Conservation (phyloP, 1,140 invertebrate species). For the Diplogasteroides magnus region DNA sequence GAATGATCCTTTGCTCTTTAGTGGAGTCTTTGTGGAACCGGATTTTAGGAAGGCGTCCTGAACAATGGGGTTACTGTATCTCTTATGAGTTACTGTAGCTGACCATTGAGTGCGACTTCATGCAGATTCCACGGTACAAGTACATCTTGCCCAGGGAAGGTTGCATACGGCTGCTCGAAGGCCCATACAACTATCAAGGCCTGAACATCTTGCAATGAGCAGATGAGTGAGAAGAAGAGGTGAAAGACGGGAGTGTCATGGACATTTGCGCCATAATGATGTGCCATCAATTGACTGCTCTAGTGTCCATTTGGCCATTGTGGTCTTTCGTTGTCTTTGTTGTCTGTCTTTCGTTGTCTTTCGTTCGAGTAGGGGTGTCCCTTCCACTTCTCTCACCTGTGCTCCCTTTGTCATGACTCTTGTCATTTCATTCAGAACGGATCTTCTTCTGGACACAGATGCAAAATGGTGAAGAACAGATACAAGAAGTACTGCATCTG, state of each 20-base stretch:
- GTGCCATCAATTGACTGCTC: too few relatives aligned
- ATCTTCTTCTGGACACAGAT: slow-evolving; percentile 17
- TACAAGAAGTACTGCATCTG: slow-evolving; percentile 26
- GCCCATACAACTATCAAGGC: slow-evolving; percentile 32
- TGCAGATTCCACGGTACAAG: slow-evolving; percentile 35
- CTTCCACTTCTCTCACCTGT: not conserved
- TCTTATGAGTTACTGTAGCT: not conserved
- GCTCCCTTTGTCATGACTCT: not conserved
- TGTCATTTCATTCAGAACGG: slow-evolving; percentile 8
- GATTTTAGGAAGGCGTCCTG: slow-evolving; percentile 29
- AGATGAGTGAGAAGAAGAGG: slow-evolving; percentile 12
- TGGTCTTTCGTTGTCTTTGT: too few relatives aligned
- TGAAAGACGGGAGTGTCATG: too few relatives aligned
- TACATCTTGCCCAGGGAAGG: slow-evolving; percentile 27
- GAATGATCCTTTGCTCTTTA: slow-evolving; percentile 31
- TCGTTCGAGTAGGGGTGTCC: not conserved
- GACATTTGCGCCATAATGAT: too few relatives aligned
- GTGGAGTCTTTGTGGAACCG: slow-evolving; percentile 34
- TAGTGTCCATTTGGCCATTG: too few relatives aligned
- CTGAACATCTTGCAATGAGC: slow-evolving; percentile 21
- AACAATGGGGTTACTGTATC: not conserved
- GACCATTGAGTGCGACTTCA: slow-evolving; percentile 31
- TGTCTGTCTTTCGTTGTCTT: too few relatives aligned
- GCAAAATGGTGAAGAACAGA: slow-evolving; percentile 32
- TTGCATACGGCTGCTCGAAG: slow-evolving; percentile 32